Conservation (phyloP, 2,113 vertebrate genomes). For the Alethe castanea region DNA sequence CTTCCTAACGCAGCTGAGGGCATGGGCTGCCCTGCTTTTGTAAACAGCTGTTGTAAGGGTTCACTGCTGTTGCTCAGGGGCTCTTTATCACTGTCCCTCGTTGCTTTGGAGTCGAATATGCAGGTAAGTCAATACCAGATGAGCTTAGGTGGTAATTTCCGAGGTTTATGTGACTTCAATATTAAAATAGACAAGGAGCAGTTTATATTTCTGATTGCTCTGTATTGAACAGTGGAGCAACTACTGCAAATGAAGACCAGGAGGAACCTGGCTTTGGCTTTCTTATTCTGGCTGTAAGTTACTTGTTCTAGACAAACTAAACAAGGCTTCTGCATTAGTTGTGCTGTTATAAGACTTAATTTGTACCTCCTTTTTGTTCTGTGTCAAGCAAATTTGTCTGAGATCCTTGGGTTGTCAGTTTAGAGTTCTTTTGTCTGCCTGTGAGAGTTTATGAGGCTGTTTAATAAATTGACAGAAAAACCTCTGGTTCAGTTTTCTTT, state of each 20-base stretch:
- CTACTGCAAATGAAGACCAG: neutral
- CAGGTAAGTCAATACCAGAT: accelerated
- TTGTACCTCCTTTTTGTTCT: neutral
- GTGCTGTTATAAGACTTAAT: neutral
- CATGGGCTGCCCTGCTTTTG: neutral
- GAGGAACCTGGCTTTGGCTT: neutral
- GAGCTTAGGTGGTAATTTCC: neutral
- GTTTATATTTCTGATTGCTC: neutral
- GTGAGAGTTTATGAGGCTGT: neutral
- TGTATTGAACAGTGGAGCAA: neutral
- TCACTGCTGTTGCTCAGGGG: accelerated
- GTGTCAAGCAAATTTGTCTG: neutral
- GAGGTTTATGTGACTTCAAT: neutral
- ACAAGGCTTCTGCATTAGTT: neutral
- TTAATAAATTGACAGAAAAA: neutral
- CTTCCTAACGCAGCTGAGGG: neutral
- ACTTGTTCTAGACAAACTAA: neutral
- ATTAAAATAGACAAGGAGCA: neutral
- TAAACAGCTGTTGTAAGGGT: neutral
- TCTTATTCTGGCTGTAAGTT: neutral
- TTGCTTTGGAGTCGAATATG: neutral
- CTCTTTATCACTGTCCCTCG: neutral
- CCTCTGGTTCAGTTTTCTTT: neutral
- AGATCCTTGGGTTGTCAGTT: neutral
- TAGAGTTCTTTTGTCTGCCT: neutral